Percentiles rank a stretch among this genome's conserved stretches.
These are phyloP conservation scores for Petrocephalus microphthalmus DNA, from an alignment of 2,113 vertebrate genomes.

Conservation along the genomic window DNA sequence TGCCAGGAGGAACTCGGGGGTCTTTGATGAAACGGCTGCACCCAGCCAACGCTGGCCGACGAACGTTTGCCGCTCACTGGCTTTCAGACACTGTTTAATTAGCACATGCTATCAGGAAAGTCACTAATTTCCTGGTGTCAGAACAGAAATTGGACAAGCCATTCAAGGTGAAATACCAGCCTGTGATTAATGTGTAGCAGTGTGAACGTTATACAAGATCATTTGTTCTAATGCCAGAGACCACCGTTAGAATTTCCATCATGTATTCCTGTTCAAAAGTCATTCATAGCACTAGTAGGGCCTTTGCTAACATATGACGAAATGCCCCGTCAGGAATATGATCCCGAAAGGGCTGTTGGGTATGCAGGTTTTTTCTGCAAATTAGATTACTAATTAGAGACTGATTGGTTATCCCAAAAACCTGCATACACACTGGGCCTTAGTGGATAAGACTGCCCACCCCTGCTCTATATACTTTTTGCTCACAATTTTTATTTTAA, in stretches of 20 bases:
- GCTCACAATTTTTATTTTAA: not conserved
- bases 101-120: not conserved
- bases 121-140: not conserved
- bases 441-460: not conserved
- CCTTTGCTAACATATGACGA: not conserved
- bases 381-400: not conserved
- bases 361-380: not conserved
- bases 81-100: not conserved
- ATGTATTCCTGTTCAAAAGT: not conserved
- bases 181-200: not conserved
- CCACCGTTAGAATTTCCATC: not conserved
- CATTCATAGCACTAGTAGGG: not conserved
- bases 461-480: not conserved
- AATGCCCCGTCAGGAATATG: not conserved
- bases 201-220: not conserved
- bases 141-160: not conserved
- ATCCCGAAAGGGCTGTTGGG: not conserved
- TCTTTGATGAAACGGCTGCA: not conserved
- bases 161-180: not conserved
- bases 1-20: not conserved
- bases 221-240: not conserved
- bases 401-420: not conserved
- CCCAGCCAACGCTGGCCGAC: not conserved
- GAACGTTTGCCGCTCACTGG: not conserved
- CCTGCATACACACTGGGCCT: not conserved